Percentiles rank a stretch among this genome's conserved stretches.
Evolutionary conservation across 37 sponge, comb jelly and placozoan species (phyloP).

Genomic region (Bolinopsis microptera): DNA sequence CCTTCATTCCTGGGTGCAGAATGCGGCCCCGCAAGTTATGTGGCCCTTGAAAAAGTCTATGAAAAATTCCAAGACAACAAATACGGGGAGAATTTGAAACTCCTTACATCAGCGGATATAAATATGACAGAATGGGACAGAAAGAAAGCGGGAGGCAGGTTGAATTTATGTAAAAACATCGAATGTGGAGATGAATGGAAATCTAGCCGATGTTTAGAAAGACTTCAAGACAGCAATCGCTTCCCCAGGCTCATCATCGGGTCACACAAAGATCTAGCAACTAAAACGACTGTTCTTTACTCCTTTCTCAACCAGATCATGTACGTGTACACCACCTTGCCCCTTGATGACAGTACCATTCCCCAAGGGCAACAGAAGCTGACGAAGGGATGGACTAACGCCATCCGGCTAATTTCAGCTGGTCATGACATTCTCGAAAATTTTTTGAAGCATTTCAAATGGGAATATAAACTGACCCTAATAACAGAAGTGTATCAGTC

Average conservation of each 20-base stretch:
- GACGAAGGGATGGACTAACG: neutral
- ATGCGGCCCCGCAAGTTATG: neutral
- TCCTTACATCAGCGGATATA: neutral
- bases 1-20: neutral
- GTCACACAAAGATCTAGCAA: constrained; percentile 48
- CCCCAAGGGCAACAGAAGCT: neutral
- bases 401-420: neutral
- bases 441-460: constrained; percentile 5
- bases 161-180: neutral
- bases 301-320: constrained; percentile 6
- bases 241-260: neutral
- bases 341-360: neutral
- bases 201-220: neutral
- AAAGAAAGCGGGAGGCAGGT: neutral
- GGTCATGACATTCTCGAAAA: neutral
- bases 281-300: neutral
- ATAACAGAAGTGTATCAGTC: neutral
- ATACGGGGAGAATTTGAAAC: neutral
- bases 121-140: neutral
- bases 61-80: neutral
- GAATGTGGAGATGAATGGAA: constrained; percentile 63
- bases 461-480: neutral
- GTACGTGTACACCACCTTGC: neutral
- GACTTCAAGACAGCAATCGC: neutral
- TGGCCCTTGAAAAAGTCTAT: constrained; percentile 17